A percentile compares a stretch with the other conserved stretches of the same genome.
Evolutionary conservation across 2,797 vertebrate species (phyloP).

Genomic region (Alexandromys oeconomus): DNA sequence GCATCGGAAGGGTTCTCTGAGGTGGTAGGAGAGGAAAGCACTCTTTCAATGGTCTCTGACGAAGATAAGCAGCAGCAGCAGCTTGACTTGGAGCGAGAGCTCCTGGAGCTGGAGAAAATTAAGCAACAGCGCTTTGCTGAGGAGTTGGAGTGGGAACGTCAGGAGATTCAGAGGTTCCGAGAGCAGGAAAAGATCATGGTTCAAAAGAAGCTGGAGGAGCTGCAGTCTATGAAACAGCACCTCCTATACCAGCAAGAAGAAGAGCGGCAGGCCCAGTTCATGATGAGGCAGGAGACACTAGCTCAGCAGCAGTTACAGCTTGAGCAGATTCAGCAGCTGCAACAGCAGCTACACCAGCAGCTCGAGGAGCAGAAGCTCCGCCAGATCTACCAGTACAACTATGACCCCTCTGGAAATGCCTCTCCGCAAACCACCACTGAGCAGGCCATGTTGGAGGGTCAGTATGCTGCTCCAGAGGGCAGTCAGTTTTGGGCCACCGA

Average conservation of each 20-base stretch:
- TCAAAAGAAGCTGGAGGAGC: constrained; percentile 97
- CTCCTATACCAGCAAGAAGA: constrained; percentile 98
- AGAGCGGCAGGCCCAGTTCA: constrained; percentile 97
- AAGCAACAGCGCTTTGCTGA: constrained; percentile 98
- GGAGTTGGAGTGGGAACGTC: constrained; percentile 98
- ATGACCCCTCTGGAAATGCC: constrained; percentile 88
- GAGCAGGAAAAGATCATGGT: constrained; percentile 99
- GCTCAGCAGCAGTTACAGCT: constrained; percentile 97
- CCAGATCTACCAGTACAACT: constrained; percentile 96
- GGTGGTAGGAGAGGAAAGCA: constrained; percentile 92
- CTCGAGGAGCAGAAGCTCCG: constrained; percentile 97
- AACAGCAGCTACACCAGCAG: constrained; percentile 97
- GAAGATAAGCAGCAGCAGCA: constrained; percentile 97
- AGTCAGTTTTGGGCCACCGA: constrained; percentile 96
- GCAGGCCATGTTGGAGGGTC: constrained; percentile 93
- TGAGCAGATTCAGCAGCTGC: constrained; percentile 98
- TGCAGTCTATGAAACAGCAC: constrained; percentile 98
- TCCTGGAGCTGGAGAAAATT: constrained; percentile 97
- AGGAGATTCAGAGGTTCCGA: constrained; percentile 98
- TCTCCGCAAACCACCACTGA: constrained; percentile 91
- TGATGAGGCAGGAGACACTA: constrained; percentile 98
- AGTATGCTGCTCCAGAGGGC: constrained; percentile 93
- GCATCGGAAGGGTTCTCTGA: constrained; percentile 95
- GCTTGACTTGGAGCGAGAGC: constrained; percentile 97
- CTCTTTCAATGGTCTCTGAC: constrained; percentile 93